Evolutionary conservation across 2,797 vertebrate genomes (phyloP).

Genomic region (Anguilla pacifica): DNA sequence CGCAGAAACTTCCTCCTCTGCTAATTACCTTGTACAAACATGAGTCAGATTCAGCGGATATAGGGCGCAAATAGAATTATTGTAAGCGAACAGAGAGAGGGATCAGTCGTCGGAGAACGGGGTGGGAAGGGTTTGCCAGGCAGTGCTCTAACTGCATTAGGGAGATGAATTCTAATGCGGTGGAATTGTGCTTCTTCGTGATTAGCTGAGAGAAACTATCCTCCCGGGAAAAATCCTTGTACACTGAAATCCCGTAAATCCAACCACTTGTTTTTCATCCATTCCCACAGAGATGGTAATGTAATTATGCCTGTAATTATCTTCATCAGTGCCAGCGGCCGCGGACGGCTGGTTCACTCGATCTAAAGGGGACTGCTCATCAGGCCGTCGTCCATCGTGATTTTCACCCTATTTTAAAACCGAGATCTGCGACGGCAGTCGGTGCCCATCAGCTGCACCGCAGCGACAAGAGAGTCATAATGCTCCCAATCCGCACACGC

Average conservation of each 20-base stretch:
- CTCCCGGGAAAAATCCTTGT: slow-evolving; percentile 76
- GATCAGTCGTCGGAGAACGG: slow-evolving; percentile 57
- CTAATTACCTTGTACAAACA: slow-evolving; percentile 82
- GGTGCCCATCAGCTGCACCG: background rate
- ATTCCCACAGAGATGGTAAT: slow-evolving; percentile 99
- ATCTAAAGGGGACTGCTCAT: slow-evolving; percentile 73
- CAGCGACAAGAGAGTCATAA: background rate
- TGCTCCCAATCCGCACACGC: slow-evolving; percentile 35
- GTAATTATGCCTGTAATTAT: slow-evolving; percentile 98
- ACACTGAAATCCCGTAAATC: slow-evolving; percentile 83
- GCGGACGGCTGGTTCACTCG: slow-evolving; percentile 77
- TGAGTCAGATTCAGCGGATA: slow-evolving; percentile 79
- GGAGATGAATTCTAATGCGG: slow-evolving; percentile 65
- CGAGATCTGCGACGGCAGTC: slow-evolving; percentile 45
- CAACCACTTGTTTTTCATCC: slow-evolving; percentile 97
- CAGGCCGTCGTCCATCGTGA: slow-evolving; percentile 62
- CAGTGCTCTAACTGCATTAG: slow-evolving; percentile 45
- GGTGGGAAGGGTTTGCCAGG: slow-evolving; percentile 55
- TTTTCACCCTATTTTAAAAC: slow-evolving; percentile 51
- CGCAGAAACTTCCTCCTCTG: slow-evolving; percentile 76
- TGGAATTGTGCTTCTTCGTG: slow-evolving; percentile 74
- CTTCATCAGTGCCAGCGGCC: slow-evolving; percentile 98
- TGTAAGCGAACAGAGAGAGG: slow-evolving; percentile 73
- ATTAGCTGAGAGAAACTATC: slow-evolving; percentile 68
- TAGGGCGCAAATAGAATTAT: slow-evolving; percentile 78